These are phyloP conservation scores for Oenanthe melanoleuca DNA, from an alignment of 2,113 vertebrate genomes.

Conservation along the genomic window DNA sequence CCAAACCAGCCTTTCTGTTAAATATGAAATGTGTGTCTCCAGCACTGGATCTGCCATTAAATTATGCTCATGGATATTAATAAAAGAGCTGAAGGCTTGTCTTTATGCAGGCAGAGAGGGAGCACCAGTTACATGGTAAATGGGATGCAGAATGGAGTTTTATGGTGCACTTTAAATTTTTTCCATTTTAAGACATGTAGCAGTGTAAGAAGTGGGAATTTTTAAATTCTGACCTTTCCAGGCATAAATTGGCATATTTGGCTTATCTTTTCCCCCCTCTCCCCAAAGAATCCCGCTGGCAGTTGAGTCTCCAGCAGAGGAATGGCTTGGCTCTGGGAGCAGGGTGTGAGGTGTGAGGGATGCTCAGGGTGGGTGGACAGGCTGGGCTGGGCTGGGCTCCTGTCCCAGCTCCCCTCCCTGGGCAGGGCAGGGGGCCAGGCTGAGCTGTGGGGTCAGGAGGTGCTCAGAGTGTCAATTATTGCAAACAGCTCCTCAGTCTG, in stretches of 20 bases:
- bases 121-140: background rate
- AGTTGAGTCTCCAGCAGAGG: constrained; percentile 12
- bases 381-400: background rate
- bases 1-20: background rate
- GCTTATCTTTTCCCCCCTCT: background rate
- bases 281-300: background rate
- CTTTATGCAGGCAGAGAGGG: background rate
- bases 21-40: background rate
- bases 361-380: background rate
- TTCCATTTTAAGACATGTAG: background rate
- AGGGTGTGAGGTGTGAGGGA: background rate
- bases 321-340: background rate
- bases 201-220: background rate
- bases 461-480: background rate
- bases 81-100: background rate
- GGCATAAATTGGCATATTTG: background rate
- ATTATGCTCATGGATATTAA: background rate
- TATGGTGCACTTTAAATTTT: background rate
- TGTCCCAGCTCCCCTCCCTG: background rate
- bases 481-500: background rate
- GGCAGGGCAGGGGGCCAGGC: background rate
- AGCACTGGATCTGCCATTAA: background rate
- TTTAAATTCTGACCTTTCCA: background rate
- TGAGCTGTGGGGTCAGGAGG: background rate
- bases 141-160: background rate